Evolutionary conservation across 2,888 invertebrate species (phyloP).

Genomic region (Melanophora roralis): DNA sequence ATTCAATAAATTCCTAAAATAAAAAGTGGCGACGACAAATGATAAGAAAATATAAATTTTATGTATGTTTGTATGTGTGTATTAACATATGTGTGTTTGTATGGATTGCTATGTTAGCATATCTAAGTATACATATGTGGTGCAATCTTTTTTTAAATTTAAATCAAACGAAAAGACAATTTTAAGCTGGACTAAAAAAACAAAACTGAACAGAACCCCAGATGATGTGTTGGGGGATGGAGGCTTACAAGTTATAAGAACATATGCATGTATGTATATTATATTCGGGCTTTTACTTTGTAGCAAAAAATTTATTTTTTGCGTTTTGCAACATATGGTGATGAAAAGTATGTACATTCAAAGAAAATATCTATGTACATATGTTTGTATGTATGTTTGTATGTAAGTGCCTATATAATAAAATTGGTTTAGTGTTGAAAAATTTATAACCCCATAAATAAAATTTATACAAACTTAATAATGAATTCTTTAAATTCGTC

Average conservation of each 20-base stretch:
- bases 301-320: neutral
- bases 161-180: constrained; percentile 49
- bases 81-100: too few species aligned
- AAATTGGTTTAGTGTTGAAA: constrained; percentile 50
- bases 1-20: constrained; percentile 57
- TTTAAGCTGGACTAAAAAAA: constrained; percentile 12
- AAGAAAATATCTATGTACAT: neutral
- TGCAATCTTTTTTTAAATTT: constrained; percentile 22
- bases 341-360: constrained; percentile 22
- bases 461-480: constrained; percentile 19
- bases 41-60: neutral
- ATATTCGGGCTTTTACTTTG: constrained; percentile 3
- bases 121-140: too few species aligned
- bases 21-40: constrained; percentile 38
- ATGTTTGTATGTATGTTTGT: too few species aligned
- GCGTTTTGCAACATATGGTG: constrained; percentile 53
- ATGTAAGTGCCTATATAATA: neutral
- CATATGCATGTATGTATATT: neutral
- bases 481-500: too few species aligned
- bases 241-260: neutral
- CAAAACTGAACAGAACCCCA: neutral
- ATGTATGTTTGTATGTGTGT: neutral
- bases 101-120: too few species aligned
- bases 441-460: constrained; percentile 49
- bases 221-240: neutral